phyloP scores from a whole-genome alignment of 2,797 vertebrate species.

The Pangasius sanitwongsei region DNA sequence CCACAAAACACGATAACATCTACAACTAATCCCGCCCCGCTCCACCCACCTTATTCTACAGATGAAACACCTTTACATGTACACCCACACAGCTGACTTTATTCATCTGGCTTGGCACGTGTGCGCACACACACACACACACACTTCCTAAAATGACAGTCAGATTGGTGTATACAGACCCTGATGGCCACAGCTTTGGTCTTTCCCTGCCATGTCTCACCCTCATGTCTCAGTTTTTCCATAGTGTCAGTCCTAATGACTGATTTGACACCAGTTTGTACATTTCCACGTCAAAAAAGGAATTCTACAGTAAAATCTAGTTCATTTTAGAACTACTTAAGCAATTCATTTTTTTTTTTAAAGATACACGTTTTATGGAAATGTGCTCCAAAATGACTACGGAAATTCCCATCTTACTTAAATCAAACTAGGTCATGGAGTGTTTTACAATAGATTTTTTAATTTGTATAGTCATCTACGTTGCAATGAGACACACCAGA shows the following conservation, averaged over 20 bases:
- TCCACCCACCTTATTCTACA: conserved; percentile 67
- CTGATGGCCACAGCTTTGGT: not conserved
- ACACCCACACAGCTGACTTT: conserved; percentile 22
- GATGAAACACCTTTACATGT: conserved; percentile 55
- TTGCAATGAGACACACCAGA: conserved; percentile 3
- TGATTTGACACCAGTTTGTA: not conserved
- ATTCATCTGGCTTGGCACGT: not conserved
- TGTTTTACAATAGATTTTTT: not conserved
- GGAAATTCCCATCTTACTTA: not conserved
- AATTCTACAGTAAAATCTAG: not conserved
- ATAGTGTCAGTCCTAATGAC: not conserved
- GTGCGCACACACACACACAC: not conserved
- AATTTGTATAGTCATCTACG: not conserved
- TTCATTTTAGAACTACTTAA: not conserved
- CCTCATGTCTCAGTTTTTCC: not conserved
- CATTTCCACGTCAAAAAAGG: not conserved
- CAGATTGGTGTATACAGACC: not conserved
- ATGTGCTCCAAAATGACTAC: not conserved
- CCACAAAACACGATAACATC: conserved; percentile 62
- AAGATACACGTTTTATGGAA: not conserved
- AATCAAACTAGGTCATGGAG: not conserved
- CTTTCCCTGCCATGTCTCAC: not conserved
- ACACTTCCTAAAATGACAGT: not conserved
- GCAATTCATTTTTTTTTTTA: not conserved
- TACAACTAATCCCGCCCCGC: conserved; percentile 8